Percentiles rank a stretch among this genome's conserved stretches.
Conservation (phyloP, 2,888 invertebrate genomes). For the Hemicrepidius hirtus region DNA sequence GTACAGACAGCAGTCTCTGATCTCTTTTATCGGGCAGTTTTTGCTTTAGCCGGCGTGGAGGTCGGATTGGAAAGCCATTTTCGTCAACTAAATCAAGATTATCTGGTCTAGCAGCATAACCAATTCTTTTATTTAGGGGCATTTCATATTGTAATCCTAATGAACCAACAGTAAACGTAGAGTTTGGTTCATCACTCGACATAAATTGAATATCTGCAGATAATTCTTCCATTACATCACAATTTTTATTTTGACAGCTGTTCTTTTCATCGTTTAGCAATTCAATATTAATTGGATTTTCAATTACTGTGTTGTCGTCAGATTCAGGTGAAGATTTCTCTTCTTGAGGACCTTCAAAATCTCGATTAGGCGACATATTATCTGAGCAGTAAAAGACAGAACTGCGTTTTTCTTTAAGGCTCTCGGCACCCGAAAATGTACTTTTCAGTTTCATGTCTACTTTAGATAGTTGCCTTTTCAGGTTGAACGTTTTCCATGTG, state of each 20-base stretch:
- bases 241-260: slow-evolving; percentile 38
- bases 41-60: slow-evolving; percentile 74
- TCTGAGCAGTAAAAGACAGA: slow-evolving; percentile 69
- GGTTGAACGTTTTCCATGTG: slow-evolving; percentile 86
- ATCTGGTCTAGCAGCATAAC: slow-evolving; percentile 74
- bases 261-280: slow-evolving; percentile 34
- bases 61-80: slow-evolving; percentile 75
- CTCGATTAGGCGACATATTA: slow-evolving; percentile 60
- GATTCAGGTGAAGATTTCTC: slow-evolving; percentile 68
- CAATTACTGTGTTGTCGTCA: slow-evolving; percentile 67
- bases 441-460: slow-evolving; percentile 85
- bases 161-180: slow-evolving; percentile 64
- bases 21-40: slow-evolving; percentile 75
- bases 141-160: slow-evolving; percentile 63
- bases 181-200: slow-evolving; percentile 64
- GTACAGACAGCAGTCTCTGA: slow-evolving; percentile 84
- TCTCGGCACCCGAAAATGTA: slow-evolving; percentile 72
- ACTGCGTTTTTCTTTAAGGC: slow-evolving; percentile 70
- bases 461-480: slow-evolving; percentile 87
- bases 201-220: slow-evolving; percentile 70
- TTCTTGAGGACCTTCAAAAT: slow-evolving; percentile 59
- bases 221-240: slow-evolving; percentile 57
- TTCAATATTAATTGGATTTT: slow-evolving; percentile 57
- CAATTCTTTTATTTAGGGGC: slow-evolving; percentile 56
- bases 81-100: slow-evolving; percentile 78